Base-by-base conservation (phyloP, 2,797 vertebrate genomes). In the Manis javanica region DNA sequence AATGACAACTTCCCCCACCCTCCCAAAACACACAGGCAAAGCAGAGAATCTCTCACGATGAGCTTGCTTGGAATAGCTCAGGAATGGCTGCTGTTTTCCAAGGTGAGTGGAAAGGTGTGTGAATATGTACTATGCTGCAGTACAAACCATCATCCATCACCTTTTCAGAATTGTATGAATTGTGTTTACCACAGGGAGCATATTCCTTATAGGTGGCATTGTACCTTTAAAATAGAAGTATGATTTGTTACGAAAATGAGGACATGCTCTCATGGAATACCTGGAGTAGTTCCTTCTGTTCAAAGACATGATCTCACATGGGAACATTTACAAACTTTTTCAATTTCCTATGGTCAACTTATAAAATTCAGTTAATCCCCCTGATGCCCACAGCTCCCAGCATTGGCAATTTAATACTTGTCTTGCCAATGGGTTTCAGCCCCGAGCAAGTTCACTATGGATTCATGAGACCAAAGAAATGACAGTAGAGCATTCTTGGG, bases 131-230 rank as follows among this genome's bases (percentile, higher is more conserved):
- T 23, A 79, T 23, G 19, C 12, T 42, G 19, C n/a, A 39, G 5
- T 29, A 57, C 19, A 89, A 81, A 31, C 68, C 88, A 10, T 71
- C 87, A 87, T 79, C 66, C 68, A 74, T 94, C 86, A 87, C 53
- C 13, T 94, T 42, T 86, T 69, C 75, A 78, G 87, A 86, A 46
- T 12, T 34, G 2, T 59, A 39, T 55, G 57, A 64, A 71, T 49
- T 13, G 0, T 51, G 31, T 88, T 89, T 64, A 61, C 19, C 14
- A 53, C 14, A 85, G 66, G 75, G 39, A 87, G n/a, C 37, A 3
- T 49, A 31, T 78, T 96, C 61, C 34, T 90, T 95, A 49, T 94
- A 96, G 66, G 87, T 89, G 86, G 78, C 82, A 66, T 87, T 66
- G 92, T 90, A 49, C 72, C 82, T 94, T 68, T 87, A 75, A 87